Conservation (phyloP, 2,113 vertebrate genomes). For the Xyliphius kryptos region DNA sequence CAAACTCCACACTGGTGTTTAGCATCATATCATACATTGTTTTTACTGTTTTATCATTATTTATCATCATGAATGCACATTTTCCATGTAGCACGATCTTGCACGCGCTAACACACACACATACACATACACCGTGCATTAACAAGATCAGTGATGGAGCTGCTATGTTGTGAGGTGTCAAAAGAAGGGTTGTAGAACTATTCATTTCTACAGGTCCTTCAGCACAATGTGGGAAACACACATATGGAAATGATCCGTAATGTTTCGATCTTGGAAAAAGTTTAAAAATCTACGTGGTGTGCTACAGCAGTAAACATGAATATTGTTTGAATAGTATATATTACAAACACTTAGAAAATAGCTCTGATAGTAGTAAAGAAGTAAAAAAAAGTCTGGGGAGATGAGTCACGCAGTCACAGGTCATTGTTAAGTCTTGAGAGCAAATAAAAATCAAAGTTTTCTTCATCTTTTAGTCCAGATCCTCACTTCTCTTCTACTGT, state of each 20-base stretch:
- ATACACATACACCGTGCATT: too few species aligned
- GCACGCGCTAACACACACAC: too few species aligned
- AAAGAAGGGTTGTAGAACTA: too few species aligned
- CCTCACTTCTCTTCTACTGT: not conserved
- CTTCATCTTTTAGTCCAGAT: not conserved
- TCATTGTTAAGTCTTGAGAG: conserved; percentile 19
- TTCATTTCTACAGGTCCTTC: conserved; percentile 3
- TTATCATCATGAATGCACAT: too few species aligned
- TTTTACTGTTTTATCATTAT: too few species aligned
- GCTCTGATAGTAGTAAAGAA: conserved; percentile 11
- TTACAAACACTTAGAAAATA: conserved; percentile 40
- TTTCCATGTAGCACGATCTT: too few species aligned
- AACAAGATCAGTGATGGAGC: conserved; percentile 29
- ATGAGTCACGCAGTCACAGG: conserved; percentile 1
- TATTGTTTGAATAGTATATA: conserved; percentile 31
- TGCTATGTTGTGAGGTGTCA: too few species aligned
- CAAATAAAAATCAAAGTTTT: not conserved
- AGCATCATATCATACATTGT: too few species aligned
- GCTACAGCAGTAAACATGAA: conserved; percentile 43
- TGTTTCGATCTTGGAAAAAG: conserved; percentile 29
- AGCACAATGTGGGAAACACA: not conserved
- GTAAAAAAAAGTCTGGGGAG: conserved; percentile 21
- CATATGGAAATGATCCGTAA: not conserved
- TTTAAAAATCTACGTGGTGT: conserved; percentile 31
- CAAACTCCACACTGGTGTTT: too few species aligned